Conservation (phyloP, 2,113 vertebrate genomes). For the Calyptommatus sinebrachiatus region DNA sequence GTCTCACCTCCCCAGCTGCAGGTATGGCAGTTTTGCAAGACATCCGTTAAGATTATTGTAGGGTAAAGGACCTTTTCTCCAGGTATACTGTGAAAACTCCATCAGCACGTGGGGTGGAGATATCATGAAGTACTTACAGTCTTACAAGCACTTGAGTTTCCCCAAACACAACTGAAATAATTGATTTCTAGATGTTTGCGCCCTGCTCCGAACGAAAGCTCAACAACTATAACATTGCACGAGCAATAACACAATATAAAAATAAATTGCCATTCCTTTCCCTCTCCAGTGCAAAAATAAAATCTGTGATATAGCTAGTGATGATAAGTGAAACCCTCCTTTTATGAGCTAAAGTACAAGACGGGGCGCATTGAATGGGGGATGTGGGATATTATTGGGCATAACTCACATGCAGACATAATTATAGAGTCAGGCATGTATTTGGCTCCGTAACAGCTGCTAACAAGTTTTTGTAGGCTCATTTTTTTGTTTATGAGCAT, state of each 20-base stretch:
- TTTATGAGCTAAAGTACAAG: neutral
- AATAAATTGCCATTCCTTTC: neutral
- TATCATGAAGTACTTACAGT: too few species aligned
- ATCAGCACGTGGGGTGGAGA: too few species aligned
- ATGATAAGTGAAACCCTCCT: slow-evolving; percentile 4
- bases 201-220: neutral
- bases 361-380: neutral
- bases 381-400: slow-evolving; percentile 12
- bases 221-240: too few species aligned
- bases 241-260: neutral
- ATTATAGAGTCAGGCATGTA: slow-evolving; percentile 26
- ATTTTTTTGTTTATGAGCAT: neutral
- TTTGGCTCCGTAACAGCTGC: neutral
- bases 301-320: neutral
- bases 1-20: too few species aligned
- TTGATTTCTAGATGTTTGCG: neutral
- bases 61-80: too few species aligned
- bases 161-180: neutral
- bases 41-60: too few species aligned
- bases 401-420: slow-evolving; percentile 7
- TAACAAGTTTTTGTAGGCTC: slow-evolving; percentile 25
- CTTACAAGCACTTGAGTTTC: too few species aligned
- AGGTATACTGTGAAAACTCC: too few species aligned
- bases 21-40: too few species aligned
- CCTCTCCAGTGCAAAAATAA: neutral